Evolutionary conservation across 1,140 invertebrate genomes (phyloP), one percentile per base, ranked within the genome.

Genomic region (Gerris buenoi): DNA sequence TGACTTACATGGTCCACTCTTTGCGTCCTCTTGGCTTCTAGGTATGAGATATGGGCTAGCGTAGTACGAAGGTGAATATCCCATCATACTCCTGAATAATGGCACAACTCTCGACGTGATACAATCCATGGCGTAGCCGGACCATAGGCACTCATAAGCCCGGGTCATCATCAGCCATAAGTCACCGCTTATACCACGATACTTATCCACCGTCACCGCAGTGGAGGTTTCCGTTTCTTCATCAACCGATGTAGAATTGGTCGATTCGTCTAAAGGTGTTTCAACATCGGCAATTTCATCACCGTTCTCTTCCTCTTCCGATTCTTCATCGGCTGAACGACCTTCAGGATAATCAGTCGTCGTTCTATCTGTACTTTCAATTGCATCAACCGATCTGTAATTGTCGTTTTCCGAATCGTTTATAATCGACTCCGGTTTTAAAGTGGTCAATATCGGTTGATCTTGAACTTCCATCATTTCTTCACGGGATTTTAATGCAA

Each of bases 81-180:
- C 66, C 66, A 67, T 67, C 28, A 67, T 63, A 5, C 59, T 29
- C 56, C 61, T 63, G 25, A 67, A 63, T 28, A 67, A 63, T 2
- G 66, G 66, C 22, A 67, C 61, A 18, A 67, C 66, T 67, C 59
- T 67, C 10, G 29, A 23, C 14, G 26, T 46, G 29, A 67, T 63
- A 27, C 66, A 67, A 2, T 67, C 66, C 10, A 67, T 25, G 18
- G 59, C 33, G 14, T 63, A 29, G 1, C 66, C 66, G 22, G 56
- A 63, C 60, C 60, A 67, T 1, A 67, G 28, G 23, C 66, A 67
- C 23, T 29, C 61, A 25, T 63, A 63, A 1, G 61, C 61, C 25
- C 59, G 27, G 60, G 25, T 27, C 25, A 67, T 27, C 2, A 67
- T 57, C 5, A 27, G 18, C 66, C 59, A 62, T 18, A 67, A 23